Conservation (phyloP, 2,113 vertebrate genomes). For the Caranx melampygus region DNA sequence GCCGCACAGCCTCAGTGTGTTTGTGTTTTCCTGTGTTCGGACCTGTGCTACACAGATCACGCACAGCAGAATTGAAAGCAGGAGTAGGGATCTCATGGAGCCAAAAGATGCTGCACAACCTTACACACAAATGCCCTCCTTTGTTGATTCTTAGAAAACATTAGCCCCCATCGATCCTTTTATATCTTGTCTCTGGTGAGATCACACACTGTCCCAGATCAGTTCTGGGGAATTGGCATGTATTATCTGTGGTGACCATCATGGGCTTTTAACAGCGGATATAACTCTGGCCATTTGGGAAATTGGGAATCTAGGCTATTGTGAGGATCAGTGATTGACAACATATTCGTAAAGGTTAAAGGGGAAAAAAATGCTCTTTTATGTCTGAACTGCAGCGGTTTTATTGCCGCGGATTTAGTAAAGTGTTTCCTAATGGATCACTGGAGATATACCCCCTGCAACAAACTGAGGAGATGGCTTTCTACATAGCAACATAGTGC, state of each 20-base stretch:
- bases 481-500: conserved; percentile 70
- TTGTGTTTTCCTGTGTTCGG: conserved; percentile 46
- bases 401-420: conserved; percentile 69
- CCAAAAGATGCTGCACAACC: background rate
- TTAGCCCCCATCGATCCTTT: conserved; percentile 31
- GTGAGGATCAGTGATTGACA: conserved; percentile 43
- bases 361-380: conserved; percentile 52
- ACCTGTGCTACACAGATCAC: conserved; percentile 40
- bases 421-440: conserved; percentile 73
- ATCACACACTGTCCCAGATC: conserved; percentile 22
- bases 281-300: conserved; percentile 52
- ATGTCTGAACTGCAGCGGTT: conserved; percentile 51
- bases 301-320: conserved; percentile 61
- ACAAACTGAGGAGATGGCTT: conserved; percentile 54
- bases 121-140: background rate
- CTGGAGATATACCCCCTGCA: conserved; percentile 57
- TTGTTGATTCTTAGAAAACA: conserved; percentile 16
- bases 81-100: conserved; percentile 70
- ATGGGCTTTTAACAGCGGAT: conserved; percentile 61
- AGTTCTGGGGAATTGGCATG: conserved; percentile 15
- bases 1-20: conserved; percentile 85
- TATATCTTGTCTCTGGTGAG: conserved; percentile 47
- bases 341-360: conserved; percentile 62
- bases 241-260: conserved; percentile 52
- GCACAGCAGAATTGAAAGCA: conserved; percentile 65